Conservation (phyloP, 35 echinoderm and acorn worm genomes). For the Acanthaster planci region DNA sequence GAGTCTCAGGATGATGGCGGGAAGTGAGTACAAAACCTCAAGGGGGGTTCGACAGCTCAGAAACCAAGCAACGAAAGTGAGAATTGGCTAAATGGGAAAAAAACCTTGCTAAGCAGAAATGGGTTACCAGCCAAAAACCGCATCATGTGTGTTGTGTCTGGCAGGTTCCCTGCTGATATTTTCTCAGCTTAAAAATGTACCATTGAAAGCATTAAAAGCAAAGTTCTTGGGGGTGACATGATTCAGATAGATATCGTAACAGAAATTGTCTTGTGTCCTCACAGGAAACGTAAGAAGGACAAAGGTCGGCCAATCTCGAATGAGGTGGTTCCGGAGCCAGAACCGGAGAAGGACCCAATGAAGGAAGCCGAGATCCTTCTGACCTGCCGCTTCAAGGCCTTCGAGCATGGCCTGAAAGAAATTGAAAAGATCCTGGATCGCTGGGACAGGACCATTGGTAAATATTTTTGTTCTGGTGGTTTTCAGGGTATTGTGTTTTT, state of each 20-base stretch:
- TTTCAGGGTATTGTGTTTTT: too few relatives aligned
- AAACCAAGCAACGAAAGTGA: too few relatives aligned
- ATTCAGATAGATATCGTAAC: too few relatives aligned
- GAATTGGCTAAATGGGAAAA: too few relatives aligned
- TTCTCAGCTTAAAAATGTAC: too few relatives aligned
- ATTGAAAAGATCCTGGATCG: conserved; percentile 83
- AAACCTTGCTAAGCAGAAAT: too few relatives aligned
- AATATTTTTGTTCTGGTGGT: not conserved
- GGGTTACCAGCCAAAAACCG: too few relatives aligned
- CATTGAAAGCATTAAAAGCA: too few relatives aligned
- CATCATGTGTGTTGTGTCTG: too few relatives aligned
- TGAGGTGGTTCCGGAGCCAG: conserved; percentile 63
- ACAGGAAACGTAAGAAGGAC: conserved; percentile 95
- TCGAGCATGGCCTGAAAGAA: conserved; percentile 97
- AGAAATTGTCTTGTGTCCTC: too few relatives aligned
- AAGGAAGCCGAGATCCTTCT: conserved; percentile 85
- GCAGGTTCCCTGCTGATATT: too few relatives aligned
- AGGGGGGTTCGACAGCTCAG: not conserved
- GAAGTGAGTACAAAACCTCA: conserved; percentile 72
- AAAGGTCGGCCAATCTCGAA: conserved; percentile 88
- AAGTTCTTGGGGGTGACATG: too few relatives aligned
- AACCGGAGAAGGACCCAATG: conserved; percentile 74
- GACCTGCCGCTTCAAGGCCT: conserved; percentile 83
- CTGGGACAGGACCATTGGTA: conserved; percentile 92
- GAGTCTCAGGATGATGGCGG: conserved; percentile 80